Base-by-base conservation (phyloP, 2,797 vertebrate species). In the Macrochelys suwanniensis region DNA sequence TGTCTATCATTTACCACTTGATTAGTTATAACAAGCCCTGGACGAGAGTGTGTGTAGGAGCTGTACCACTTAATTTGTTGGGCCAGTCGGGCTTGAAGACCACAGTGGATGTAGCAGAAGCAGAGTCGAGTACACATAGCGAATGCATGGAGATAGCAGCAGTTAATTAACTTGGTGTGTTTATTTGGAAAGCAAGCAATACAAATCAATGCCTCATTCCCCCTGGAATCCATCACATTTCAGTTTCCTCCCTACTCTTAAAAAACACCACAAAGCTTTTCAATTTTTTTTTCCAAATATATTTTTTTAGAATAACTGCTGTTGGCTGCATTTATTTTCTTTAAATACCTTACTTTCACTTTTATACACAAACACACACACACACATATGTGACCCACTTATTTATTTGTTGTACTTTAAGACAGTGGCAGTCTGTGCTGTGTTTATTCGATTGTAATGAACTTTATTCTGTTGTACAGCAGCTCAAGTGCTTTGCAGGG, bases 31-130 rank as follows among this genome's bases (percentile, higher is more conserved):
- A 93, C 11, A 37, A 94, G 80, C 89, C 91, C 89, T 89, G 84
- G 77, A 54, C 47, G 68, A 94, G 93, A 71, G 93, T 57, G 31
- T 85, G 80, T 0, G 12, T 94, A 96, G 80, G 84, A 93, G 88
- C 23, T 89, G 56, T 1, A 4, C 59, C 50, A 87, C 84, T 91
- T 94, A 65, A 97, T 97, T 94, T 95, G 89, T 53, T 84, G 51
- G 53, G 15, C 92, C 5, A 2, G 53, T 54, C 1, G 0, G 74
- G 82, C 89, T 89, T 47, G 87, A 87, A 97, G 97, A 97, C 96
- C 92, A 68, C 97, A 96, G 96, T 92, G 92, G 87, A 97, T 94
- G 94, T 12, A 80, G 89, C 68, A 93, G 93, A 88, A 94, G 83
- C 87, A 45, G 2, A 0, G 76, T 45, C 1, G 68, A 96, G 88